Evolutionary conservation across 2,797 vertebrate genomes (phyloP), one percentile per base, ranked within the genome.

Genomic region (Trachurus trachurus): DNA sequence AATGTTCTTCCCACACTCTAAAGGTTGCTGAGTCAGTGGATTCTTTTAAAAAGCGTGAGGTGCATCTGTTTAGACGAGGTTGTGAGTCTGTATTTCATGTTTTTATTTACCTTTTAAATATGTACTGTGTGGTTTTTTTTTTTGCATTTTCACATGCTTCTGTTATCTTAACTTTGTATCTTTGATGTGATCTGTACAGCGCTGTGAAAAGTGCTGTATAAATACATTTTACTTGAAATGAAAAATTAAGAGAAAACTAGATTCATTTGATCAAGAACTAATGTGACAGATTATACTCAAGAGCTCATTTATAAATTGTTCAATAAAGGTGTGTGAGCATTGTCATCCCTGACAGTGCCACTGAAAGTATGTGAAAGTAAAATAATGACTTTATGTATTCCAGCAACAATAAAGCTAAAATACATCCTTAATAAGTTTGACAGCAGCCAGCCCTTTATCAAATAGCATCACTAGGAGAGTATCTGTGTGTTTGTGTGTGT

Each of bases 361-460:
- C 53, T 79, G 39, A 78, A 82, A 82, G 76, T 78, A 77, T 60
- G 62, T 62, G 40, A 84, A 34, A 44, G 69, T 47, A 74, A 69
- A 42, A 71, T 29, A 60, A 45, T 85, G 81, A 80, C 68, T 86
- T 81, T 62, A 57, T 78, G 42, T 66, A 87, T 88, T 89, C 82
- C 76, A 82, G 83, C 71, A 73, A 81, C 77, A 81, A 76, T 78
- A 73, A 77, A 88, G 76, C 88, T 90, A 89, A 88, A 88, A 91
- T 63, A 72, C 80, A 85, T 86, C 61, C 58, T 66, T 90, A 89
- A 86, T 87, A 92, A 81, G 74, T 91, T 83, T 91, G 86, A 89
- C 89, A 88, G 83, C 74, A 82, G 80, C 52, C 66, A 75, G 82
- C 54, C 60, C 66, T 84, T 86, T 81, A 87, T 90, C 84, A 88